Base-by-base conservation (phyloP, 1,140 invertebrate species). In the Asobara japonica region DNA sequence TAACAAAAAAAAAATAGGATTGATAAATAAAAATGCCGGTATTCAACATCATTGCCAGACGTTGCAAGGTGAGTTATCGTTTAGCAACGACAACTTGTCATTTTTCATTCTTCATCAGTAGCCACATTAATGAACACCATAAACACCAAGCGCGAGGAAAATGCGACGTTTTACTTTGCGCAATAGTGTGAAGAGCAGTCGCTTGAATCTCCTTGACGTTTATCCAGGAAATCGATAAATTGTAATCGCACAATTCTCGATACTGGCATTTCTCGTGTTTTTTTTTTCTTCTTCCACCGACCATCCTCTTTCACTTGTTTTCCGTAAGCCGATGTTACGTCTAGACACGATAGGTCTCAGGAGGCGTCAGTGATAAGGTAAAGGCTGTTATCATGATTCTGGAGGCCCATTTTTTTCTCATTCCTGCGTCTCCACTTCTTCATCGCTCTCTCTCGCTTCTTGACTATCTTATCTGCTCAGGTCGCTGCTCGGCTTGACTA, bases 1-100 rank as follows among this genome's bases (percentile, higher is more conserved):
- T n/a, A n/a, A n/a, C n/a, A n/a, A 48, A 70, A 72, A 69, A 64
- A 67, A 56, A 66, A 29, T 62, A 60, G 61, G 70, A 77, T 60
- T 22, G 61, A 75, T 65, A 69, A 22, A 36, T 70, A 68, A 72
- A 76, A 56, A 89, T 89, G 89, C 89, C 89, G 27, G 88, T 89
- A 66, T 89, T 89, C 80, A 89, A 89, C 80, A 89, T 89, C 76
- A 89, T 89, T 74, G 83, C 89, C 41, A 85, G 88, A 76, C 87
- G 88, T 79, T 88, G 86, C 75, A 89, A 89, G 88, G 89, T 89
- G 86, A 84, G 84, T 78, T n/a, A n/a, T 27, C 30, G 16, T 11
- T 18, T 29, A n/a, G 11, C 10, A 62, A 62, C 2, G 8, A 22
- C 13, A 62, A 45, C n/a, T 31, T 60, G 11, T 3, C n/a, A 62